These are phyloP conservation scores for Heliothis subflexa DNA, from an alignment of 1,140 invertebrate species.

Conservation along the genomic window DNA sequence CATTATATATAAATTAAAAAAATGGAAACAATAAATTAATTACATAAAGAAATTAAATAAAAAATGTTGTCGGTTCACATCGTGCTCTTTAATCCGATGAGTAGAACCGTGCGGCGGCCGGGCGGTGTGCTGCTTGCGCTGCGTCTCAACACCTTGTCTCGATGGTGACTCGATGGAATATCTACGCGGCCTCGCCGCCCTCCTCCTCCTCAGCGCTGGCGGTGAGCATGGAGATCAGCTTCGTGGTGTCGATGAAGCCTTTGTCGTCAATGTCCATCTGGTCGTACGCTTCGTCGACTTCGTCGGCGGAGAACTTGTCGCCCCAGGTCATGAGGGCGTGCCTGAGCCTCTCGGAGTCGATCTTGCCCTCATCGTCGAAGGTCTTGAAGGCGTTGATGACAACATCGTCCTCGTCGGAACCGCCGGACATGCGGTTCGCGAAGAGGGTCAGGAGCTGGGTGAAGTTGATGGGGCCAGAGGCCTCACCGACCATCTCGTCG, in stretches of 20 bases:
- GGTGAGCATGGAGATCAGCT: conserved; percentile 95
- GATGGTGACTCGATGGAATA: conserved; percentile 48
- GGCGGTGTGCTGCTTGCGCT: conserved; percentile 58
- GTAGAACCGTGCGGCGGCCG: conserved; percentile 65
- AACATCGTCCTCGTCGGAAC: conserved; percentile 96
- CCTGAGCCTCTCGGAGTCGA: conserved; percentile 96
- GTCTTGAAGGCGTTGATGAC: conserved; percentile 98
- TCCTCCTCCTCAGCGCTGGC: conserved; percentile 92
- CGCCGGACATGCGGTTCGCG: conserved; percentile 94
- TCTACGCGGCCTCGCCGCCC: conserved; percentile 88
- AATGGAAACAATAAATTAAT: conserved; percentile 86
- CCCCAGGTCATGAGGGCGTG: conserved; percentile 98
- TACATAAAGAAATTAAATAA: conserved; percentile 77
- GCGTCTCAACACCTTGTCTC: conserved; percentile 38
- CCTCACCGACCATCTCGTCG: conserved; percentile 96
- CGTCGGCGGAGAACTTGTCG: conserved; percentile 97
- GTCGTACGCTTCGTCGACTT: conserved; percentile 98
- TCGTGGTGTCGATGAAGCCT: conserved; percentile 96
- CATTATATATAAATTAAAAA: conserved; percentile 85
- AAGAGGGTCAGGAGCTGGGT: conserved; percentile 97
- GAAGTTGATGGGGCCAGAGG: conserved; percentile 97
- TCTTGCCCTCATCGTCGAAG: conserved; percentile 96
- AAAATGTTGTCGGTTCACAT: conserved; percentile 75
- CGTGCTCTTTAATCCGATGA: conserved; percentile 68
- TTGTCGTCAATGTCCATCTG: conserved; percentile 97